These are phyloP conservation scores for Lamellibrachia columna DNA, from an alignment of 2,888 invertebrate species.

Conservation along the genomic window DNA sequence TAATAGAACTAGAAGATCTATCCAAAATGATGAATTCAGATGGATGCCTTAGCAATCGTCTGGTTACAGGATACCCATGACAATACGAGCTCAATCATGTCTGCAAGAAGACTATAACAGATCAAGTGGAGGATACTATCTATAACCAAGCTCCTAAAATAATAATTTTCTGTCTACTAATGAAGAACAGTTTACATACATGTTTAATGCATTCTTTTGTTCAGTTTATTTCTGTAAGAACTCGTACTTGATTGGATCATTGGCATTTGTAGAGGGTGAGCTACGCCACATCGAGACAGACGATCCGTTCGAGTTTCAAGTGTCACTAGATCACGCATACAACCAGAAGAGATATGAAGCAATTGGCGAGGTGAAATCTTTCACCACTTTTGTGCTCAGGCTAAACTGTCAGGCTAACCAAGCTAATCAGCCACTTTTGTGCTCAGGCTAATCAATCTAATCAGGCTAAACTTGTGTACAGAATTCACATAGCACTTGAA, in stretches of 20 bases:
- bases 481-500: not conserved
- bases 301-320: conserved; percentile 74
- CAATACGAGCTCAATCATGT: no score
- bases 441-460: not conserved
- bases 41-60: no score
- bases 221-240: not conserved
- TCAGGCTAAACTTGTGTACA: not conserved
- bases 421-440: not conserved
- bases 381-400: not conserved
- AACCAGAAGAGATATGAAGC: conserved; percentile 80
- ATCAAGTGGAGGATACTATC: no score
- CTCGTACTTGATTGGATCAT: not conserved
- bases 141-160: no score
- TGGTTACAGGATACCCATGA: no score
- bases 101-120: no score
- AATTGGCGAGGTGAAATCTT: conserved; percentile 71
- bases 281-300: conserved; percentile 73
- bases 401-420: conserved; percentile 3
- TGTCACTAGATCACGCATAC: conserved; percentile 72
- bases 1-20: not conserved
- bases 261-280: conserved; percentile 71
- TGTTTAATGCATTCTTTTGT: not conserved
- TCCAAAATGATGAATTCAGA: no score
- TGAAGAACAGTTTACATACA: no score
- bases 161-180: no score